Percentiles rank a stretch among this genome's conserved stretches.
Conservation (phyloP, 2,888 invertebrate species). For the Oscheius sp. region DNA sequence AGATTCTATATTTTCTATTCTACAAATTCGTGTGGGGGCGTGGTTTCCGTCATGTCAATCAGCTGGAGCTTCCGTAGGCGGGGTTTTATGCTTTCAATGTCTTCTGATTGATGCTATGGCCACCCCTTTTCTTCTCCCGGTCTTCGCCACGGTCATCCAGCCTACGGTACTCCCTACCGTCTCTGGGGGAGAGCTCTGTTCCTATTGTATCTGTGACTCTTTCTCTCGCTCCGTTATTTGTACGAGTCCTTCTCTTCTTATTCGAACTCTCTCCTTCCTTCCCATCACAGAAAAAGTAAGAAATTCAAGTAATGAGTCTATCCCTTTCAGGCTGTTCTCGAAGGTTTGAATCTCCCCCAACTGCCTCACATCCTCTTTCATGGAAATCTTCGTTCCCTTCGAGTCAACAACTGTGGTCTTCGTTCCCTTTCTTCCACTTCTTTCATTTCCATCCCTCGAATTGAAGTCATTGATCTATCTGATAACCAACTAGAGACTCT, state of each 20-base stretch:
- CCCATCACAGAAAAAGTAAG: slow-evolving; percentile 31
- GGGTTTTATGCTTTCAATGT: slow-evolving; percentile 6
- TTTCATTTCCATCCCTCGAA: slow-evolving; percentile 57
- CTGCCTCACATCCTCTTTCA: slow-evolving; percentile 64
- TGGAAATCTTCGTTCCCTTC: slow-evolving; percentile 47
- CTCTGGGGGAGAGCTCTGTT: slow-evolving; percentile 38
- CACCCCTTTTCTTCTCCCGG: slow-evolving; percentile 16
- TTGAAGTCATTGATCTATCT: slow-evolving; percentile 60
- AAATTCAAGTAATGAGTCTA: neutral
- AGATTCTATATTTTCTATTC: no score
- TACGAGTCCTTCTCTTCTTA: slow-evolving; percentile 40
- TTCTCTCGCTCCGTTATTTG: slow-evolving; percentile 40
- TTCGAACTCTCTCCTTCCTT: slow-evolving; percentile 48
- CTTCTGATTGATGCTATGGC: slow-evolving; percentile 12
- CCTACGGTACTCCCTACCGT: slow-evolving; percentile 23
- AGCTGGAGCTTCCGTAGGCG: slow-evolving; percentile 10
- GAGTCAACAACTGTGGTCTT: slow-evolving; percentile 58
- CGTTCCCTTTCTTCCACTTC: slow-evolving; percentile 51
- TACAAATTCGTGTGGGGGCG: slow-evolving; percentile 2
- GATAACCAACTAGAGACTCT: slow-evolving; percentile 59
- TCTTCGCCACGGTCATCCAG: slow-evolving; percentile 20
- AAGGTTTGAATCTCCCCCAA: slow-evolving; percentile 49
- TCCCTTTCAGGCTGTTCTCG: slow-evolving; percentile 2
- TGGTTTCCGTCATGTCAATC: slow-evolving; percentile 19
- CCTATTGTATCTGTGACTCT: slow-evolving; percentile 50